These are phyloP conservation scores for Actinopyga echinites DNA, from an alignment of 53 echinoderm and acorn worm genomes.

Conservation along the genomic window DNA sequence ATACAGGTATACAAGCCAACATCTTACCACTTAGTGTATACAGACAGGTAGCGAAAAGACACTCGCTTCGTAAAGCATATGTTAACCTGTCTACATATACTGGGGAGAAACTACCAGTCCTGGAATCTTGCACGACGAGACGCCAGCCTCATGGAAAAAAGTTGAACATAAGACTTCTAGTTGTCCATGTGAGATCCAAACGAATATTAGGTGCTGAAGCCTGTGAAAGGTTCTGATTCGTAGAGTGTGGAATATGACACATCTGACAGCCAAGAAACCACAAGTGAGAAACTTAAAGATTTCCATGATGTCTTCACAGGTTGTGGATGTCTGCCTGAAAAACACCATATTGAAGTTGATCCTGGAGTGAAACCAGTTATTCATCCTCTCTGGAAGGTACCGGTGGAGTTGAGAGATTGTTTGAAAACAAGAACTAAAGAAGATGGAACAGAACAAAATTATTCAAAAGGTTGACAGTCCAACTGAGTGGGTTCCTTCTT, in stretches of 20 bases:
- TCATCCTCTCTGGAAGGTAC: not conserved
- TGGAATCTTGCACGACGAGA: not conserved
- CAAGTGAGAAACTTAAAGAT: not conserved
- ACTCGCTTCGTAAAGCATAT: not conserved
- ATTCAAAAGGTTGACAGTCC: not conserved
- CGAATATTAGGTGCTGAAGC: not conserved
- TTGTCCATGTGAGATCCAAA: not conserved
- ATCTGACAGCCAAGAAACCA: not conserved
- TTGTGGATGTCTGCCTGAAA: constrained; percentile 7
- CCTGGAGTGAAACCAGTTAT: not conserved
- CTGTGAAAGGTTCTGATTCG: not conserved
- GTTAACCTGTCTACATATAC: not conserved
- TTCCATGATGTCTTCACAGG: constrained; percentile 29
- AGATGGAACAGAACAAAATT: not conserved
- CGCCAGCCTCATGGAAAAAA: not conserved
- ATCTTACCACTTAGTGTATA: not conserved
- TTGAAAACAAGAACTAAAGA: constrained; percentile 8
- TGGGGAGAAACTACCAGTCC: not conserved
- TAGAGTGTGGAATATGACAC: not conserved
- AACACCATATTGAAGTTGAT: too few relatives aligned
- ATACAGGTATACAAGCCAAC: constrained; percentile 9
- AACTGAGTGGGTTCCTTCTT: constrained; percentile 48
- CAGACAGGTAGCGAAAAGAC: not conserved
- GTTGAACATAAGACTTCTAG: not conserved
- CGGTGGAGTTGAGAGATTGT: not conserved